Evolutionary conservation across 2,797 vertebrate species (phyloP).

Genomic region (Nasua narica): DNA sequence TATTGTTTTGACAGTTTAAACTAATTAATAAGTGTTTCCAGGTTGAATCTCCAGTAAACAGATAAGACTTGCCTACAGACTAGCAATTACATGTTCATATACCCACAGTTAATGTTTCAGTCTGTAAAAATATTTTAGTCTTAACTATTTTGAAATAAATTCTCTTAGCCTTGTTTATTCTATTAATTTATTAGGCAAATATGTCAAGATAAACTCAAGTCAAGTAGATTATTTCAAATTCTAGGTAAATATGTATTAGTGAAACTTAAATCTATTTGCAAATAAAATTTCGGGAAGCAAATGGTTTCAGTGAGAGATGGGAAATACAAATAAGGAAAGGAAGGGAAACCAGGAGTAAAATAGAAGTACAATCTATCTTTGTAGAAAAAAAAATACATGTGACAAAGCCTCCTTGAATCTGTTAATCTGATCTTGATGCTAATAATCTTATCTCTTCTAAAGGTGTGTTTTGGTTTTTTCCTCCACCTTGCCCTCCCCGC

Average conservation of each 20-base stretch:
- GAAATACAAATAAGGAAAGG: neutral
- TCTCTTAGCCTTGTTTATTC: conserved; percentile 5
- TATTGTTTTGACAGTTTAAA: neutral
- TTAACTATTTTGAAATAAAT: conserved; percentile 33
- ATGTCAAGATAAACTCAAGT: neutral
- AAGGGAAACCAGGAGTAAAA: neutral
- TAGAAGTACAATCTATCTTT: neutral
- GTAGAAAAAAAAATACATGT: neutral
- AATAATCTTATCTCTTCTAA: conserved; percentile 30
- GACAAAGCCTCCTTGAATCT: conserved; percentile 1
- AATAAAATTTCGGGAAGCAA: neutral
- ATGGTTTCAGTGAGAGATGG: neutral
- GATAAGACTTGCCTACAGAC: neutral
- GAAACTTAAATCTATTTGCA: conserved; percentile 33
- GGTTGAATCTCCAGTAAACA: neutral
- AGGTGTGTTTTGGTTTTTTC: conserved; percentile 29
- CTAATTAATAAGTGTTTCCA: neutral
- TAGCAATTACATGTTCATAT: neutral
- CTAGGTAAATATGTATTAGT: neutral
- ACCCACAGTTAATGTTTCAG: neutral
- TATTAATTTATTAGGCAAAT: conserved; percentile 49
- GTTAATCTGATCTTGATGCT: conserved; percentile 9
- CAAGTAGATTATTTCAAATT: conserved; percentile 38
- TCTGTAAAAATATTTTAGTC: neutral
- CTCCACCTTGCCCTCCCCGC: neutral